These are phyloP conservation scores for Berghia stephanieae DNA, from an alignment of 1,140 invertebrate genomes.

Conservation along the genomic window DNA sequence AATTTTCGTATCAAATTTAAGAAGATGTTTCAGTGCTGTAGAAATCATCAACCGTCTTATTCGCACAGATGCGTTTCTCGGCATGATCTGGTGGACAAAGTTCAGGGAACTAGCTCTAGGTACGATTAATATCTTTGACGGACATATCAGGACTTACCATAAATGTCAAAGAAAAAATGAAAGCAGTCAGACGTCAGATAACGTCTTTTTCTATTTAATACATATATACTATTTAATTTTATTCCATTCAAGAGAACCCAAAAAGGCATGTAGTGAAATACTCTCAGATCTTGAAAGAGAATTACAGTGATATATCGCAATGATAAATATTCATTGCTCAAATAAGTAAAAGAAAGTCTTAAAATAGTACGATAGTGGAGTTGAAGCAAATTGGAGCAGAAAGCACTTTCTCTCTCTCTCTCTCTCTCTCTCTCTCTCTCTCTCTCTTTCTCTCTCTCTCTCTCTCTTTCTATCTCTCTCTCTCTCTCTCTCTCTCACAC, in stretches of 20 bases:
- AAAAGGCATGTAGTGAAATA: neutral
- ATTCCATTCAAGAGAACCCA: neutral
- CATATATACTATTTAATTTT: neutral
- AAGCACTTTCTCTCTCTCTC: neutral
- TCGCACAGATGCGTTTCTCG: neutral
- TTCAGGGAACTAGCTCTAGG: slow-evolving; percentile 37
- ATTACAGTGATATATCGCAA: no score
- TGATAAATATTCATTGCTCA: no score
- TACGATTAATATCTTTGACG: slow-evolving; percentile 38
- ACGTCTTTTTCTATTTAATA: neutral
- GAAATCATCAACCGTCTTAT: slow-evolving; percentile 16
- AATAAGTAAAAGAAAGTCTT: no score
- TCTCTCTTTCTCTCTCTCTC: neutral
- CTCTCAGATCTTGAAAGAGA: no score
- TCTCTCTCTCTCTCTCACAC: neutral
- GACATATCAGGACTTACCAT: no score
- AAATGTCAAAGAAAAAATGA: neutral
- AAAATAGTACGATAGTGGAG: no score
- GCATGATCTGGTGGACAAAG: slow-evolving; percentile 29
- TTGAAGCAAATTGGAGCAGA: no score
- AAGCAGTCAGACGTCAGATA: neutral
- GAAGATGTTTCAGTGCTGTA: slow-evolving; percentile 64
- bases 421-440: neutral
- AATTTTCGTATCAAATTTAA: slow-evolving; percentile 71
- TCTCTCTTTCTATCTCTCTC: no score